Base-by-base conservation (phyloP, 2,888 invertebrate species). In the Hypercompe scribonia region DNA sequence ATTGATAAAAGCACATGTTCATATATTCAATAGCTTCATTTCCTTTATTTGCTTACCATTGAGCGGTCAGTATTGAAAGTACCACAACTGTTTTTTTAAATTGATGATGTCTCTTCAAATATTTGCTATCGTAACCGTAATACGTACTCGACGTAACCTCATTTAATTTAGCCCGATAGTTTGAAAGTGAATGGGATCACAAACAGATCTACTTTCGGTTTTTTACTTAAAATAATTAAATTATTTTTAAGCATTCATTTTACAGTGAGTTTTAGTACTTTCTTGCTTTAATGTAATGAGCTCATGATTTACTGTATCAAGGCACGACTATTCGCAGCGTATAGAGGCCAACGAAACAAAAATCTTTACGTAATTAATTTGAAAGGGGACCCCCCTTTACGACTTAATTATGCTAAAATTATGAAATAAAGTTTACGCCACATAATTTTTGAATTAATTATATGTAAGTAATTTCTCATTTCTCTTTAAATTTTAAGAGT, bases 141-240 rank as follows among this genome's bases (percentile, higher is more conserved):
- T 58, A 39, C 36, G 54, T 28, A n/a, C 50, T 46, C n/a, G 1
- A 24, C 46, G 34, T 67, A 46, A 34, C 46, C 33, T 33, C n/a
- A 50, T 50, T 46, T 50, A 50, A 67, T 67, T 50, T 67, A n/a
- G 67, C 50, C n/a, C 54, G 36, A 68, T 58, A 68, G 36, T 68
- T 58, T 39, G 36, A 58, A 58, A 46, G 39, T 36, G 34, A 68
- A 58, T 54, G 54, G 34, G 68, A 36, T 58, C 31, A 28, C n/a
- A 58, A 64, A 68, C 67, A 71, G 67, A 73, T 33, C 69, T 65
- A 42, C 39, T 65, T 65, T 65, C 21, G 42, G 31, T 31, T 42
- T 31, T 66, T 33, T 24, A 10, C 24, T 46, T 46, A 11, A 46
- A 46, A 39, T 46, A 21, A 11, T 42, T 46, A 66, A 31, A 42